Evolutionary conservation across 2,113 vertebrate genomes (phyloP), one percentile per base, ranked within the genome.

Genomic region (Glaucomys volans): DNA sequence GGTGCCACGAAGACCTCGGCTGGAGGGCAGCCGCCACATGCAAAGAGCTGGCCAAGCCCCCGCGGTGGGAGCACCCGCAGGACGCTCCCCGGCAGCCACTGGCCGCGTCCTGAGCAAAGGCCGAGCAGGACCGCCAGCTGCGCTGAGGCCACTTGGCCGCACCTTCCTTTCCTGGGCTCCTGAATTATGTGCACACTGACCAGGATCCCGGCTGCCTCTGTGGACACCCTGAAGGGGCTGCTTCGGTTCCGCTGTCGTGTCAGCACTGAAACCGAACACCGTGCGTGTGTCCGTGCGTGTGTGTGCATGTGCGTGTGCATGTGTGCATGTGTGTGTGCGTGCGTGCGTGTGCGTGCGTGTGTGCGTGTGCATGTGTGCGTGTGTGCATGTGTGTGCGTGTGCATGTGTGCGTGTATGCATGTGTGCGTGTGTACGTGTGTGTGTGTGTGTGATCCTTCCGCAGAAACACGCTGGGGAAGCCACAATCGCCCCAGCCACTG

Each of bases 71-170:
- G n/a, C 26, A 32, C 37, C 14, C 22, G 32, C 37, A 8, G 83
- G 50, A 11, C 0, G 3, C 64, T 4, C 84, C 1, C 0, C 0
- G 26, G n/a, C 47, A 0, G 30, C 74, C 71, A 22, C 79, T 42
- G 50, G 2, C 8, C 8, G 2, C 1, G 14, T 20, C 8, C 26
- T 42, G 26, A 2, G 30, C 7, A 16, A 32, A 85, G 79, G 32
- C 3, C 0, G 28, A 57, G 62, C 82, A 17, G 7, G 67, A 17
- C 3, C 1, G 26, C 1, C 0, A 3, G 52, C 69, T 6, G 11
- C 0, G 8, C 44, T 8, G 5, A 0, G 93, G 67, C 87, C 69
- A 5, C 32, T 42, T 8, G 1, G 59, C 32, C 2, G 22, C 16
- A 2, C 37, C 74, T 17, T 35, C 83, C 83, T 85, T 32, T 2